Percentiles rank a stretch among this genome's conserved stretches.
phyloP scores from a whole-genome alignment of 2,113 vertebrate genomes.

The Sceloporus tristichus region DNA sequence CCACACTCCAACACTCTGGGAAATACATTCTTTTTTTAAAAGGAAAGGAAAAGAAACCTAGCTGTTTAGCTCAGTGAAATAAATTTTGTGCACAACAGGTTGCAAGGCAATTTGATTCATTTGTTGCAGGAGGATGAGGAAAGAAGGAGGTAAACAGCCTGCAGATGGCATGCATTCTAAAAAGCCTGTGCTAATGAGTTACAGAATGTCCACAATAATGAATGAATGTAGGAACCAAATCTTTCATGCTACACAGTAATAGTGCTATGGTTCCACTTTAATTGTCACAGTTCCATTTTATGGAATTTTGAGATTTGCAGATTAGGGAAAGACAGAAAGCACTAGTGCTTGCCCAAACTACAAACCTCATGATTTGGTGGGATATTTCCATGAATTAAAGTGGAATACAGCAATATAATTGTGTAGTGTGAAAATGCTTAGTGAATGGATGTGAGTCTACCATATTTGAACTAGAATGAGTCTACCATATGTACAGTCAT shows the following conservation, averaged over 20 bases:
- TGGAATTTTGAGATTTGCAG: too few relatives aligned
- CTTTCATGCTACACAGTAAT: too few relatives aligned
- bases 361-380: too few relatives aligned
- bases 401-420: too few relatives aligned
- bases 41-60: neutral
- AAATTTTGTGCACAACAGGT: neutral
- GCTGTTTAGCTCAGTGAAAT: neutral
- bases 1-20: neutral
- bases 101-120: neutral
- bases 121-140: neutral
- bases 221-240: neutral
- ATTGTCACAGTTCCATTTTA: too few relatives aligned
- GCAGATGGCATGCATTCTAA: neutral
- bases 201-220: neutral
- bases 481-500: too few relatives aligned
- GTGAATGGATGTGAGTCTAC: neutral
- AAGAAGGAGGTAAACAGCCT: neutral
- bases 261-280: too few relatives aligned
- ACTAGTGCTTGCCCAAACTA: too few relatives aligned
- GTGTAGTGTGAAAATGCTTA: neutral
- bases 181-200: conserved; percentile 1
- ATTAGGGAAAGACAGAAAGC: too few relatives aligned
- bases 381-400: too few relatives aligned
- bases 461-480: neutral
- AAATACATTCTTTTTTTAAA: neutral